Evolutionary conservation across 2,113 vertebrate species (phyloP), one percentile per base, ranked within the genome.

Genomic region (Amphiprion ocellaris): DNA sequence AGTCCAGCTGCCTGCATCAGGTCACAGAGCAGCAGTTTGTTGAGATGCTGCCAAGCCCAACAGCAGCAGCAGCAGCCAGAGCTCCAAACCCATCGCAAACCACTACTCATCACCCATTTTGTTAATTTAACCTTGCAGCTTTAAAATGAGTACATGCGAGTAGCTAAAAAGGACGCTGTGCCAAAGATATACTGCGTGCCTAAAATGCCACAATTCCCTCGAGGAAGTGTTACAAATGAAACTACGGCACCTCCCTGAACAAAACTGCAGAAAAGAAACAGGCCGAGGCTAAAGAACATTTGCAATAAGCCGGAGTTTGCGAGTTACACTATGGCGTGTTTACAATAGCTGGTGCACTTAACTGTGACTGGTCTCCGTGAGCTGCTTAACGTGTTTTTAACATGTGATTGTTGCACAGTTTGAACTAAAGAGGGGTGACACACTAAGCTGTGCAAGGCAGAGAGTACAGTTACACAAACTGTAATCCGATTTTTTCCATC

Each of bases 401-500:
- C 81, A 90, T 79, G 82, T 88, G 86, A 90, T 23, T 21, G 63
- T 55, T 67, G 41, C 15, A 44, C 56, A 67, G 70, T 79, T 69
- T 41, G 37, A 68, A 52, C 62, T 61, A 50, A 28, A 59, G 26
- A 64, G 21, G 41, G 30, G 53, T 10, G 70, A 80, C 62, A 62
- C 53, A 23, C 50, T 85, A 83, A 89, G 82, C 77, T 53, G 46
- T 47, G 28, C 1, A 11, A 54, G 16, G 61, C 61, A n/a, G 12
- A 19, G 21, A 52, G 69, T 37, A 65, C 71, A 55, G 63, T 86
- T 86, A 65, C 72, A 88, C 81, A 86, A 91, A 90, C 33, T 8
- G 4, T 83, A 86, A 88, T 89, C 80, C 77, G 77, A 39, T 81
- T 90, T 83, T 28, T 28, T 30, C 21, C 44, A 33, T 28, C 23